Conservation (phyloP, 2,888 invertebrate genomes). For the Calliphora vomitoria region DNA sequence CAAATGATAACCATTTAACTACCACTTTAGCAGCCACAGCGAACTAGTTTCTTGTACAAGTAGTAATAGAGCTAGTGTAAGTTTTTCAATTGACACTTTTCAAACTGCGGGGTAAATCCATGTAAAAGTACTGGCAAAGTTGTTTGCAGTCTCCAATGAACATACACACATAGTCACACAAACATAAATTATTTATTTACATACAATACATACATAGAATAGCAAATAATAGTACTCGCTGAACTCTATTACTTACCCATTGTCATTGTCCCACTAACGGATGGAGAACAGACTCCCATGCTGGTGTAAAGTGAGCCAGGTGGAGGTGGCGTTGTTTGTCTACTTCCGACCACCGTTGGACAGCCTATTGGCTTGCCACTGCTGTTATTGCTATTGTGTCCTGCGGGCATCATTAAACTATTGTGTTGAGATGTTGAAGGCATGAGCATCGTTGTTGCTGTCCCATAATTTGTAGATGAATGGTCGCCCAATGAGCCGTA, state of each 20-base stretch:
- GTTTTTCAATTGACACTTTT: too few species aligned
- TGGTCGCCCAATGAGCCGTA: slow-evolving; percentile 80
- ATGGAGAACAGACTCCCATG: slow-evolving; percentile 78
- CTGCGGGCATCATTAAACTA: slow-evolving; percentile 77
- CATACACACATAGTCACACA: neutral
- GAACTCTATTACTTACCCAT: slow-evolving; percentile 79
- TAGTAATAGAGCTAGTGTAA: too few species aligned
- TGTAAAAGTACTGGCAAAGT: too few species aligned
- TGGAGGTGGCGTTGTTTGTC: slow-evolving; percentile 80
- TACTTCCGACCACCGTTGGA: slow-evolving; percentile 69
- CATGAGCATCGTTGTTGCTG: slow-evolving; percentile 83
- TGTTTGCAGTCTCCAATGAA: too few species aligned
- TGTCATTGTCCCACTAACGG: slow-evolving; percentile 80
- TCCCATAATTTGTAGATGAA: slow-evolving; percentile 78
- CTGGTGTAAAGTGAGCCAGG: slow-evolving; percentile 80
- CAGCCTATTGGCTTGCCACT: slow-evolving; percentile 69
- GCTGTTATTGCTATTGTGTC: slow-evolving; percentile 71
- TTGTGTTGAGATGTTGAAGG: slow-evolving; percentile 78
- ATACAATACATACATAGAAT: neutral
- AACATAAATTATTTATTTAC: slow-evolving; percentile 18
- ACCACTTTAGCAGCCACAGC: too few species aligned
- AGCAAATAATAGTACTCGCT: neutral
- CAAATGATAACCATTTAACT: too few species aligned
- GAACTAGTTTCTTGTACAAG: too few species aligned
- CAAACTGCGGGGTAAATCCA: neutral